Conservation (phyloP, 2,888 invertebrate genomes). For the Macropis europaea region DNA sequence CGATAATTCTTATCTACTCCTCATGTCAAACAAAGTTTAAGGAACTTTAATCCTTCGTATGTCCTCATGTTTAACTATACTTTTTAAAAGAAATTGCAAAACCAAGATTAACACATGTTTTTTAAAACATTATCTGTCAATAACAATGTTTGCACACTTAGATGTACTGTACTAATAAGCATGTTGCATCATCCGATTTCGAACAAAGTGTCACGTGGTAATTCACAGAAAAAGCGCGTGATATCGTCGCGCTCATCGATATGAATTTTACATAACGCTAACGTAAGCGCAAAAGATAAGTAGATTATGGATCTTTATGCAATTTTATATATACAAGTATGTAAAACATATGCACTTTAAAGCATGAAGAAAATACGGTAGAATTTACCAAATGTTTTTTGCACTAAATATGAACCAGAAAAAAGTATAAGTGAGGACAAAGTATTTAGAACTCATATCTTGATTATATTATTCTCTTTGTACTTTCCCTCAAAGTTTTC, state of each 20-base stretch:
- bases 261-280: not conserved
- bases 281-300: not conserved
- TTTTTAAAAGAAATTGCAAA: no score
- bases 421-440: not conserved
- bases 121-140: not conserved
- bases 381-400: not conserved
- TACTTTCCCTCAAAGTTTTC: no score
- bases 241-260: not conserved
- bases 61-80: no score
- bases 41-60: not conserved
- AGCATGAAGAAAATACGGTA: not conserved
- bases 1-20: not conserved
- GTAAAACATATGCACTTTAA: no score
- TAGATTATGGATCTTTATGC: constrained; percentile 13
- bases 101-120: not conserved
- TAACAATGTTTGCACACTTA: not conserved
- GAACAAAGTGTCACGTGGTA: not conserved
- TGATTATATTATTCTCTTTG: not conserved
- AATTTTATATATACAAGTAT: no score
- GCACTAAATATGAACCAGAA: not conserved
- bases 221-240: not conserved
- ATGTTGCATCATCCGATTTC: constrained; percentile 1
- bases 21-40: not conserved
- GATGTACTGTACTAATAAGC: not conserved
- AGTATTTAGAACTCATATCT: not conserved